Base-by-base conservation (phyloP, 2,888 invertebrate species). In the Timandra comae region DNA sequence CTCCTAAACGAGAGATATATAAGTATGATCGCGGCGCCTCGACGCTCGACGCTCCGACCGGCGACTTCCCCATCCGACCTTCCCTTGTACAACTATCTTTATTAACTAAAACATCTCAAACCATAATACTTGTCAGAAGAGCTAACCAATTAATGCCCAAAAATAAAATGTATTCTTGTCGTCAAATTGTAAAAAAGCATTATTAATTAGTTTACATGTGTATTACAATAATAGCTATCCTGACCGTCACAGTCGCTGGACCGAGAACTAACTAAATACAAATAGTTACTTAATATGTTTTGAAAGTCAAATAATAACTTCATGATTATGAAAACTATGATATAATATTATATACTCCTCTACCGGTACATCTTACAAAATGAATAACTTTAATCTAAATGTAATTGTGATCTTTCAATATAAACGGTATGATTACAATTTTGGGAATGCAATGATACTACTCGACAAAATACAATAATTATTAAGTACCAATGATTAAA, bases 381-480 rank as follows among this genome's bases (percentile, higher is more conserved):
- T 70, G 77, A 78, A 78, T 68, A 74, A 74, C 73, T 75, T 76
- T 76, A 79, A 59, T 71, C 81, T 82, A 81, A 70, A 76, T 74
- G 77, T 72, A 63, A 72, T 79, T 60, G 75, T 71, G 74, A 74
- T 70, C 71, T 70, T 64, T 70, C 69, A 68, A 73, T 72, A 77
- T 67, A 63, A 72, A 59, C 70, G 67, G 71, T 74, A 76, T 64
- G 80, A 79, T 79, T 82, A 81, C 63, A 79, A 77, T 80, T 34
- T 81, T 77, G 77, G 81, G 81, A 84, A 84, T 82, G 82, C 78
- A 78, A 16, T 73, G 77, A 81, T 72, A 73, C 81, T 82, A 81
- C 75, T 72, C 63, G 75, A 77, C 66, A 56, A 73, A 75, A 77
- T 79, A 81, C 72, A 71, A 60, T 74, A 71, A 74, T 72, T 65